These are phyloP conservation scores for Lethocerus indicus DNA, from an alignment of 1,140 invertebrate genomes.

Conservation along the genomic window DNA sequence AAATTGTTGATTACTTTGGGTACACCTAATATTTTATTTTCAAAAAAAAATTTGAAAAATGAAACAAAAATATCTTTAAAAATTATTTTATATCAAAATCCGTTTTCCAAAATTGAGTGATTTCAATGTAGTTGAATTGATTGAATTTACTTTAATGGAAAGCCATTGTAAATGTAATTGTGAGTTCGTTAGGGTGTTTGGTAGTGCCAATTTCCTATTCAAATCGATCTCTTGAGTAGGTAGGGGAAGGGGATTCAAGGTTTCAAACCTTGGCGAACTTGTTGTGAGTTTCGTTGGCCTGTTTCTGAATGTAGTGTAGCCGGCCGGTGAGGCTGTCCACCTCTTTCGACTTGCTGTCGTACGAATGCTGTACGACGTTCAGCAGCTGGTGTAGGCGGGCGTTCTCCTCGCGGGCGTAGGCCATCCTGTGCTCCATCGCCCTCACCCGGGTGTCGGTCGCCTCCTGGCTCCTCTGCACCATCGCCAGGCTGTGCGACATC, in stretches of 20 bases:
- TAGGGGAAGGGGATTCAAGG: background rate
- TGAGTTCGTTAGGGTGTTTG: no score
- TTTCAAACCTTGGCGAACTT: slow-evolving; percentile 12
- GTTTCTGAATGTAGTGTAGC: slow-evolving; percentile 1
- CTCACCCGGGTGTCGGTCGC: slow-evolving; percentile 30
- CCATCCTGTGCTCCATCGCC: slow-evolving; percentile 30
- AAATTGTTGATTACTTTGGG: no score
- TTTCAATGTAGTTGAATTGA: background rate
- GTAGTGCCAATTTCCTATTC: no score
- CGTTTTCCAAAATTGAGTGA: background rate
- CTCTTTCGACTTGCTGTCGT: slow-evolving; percentile 26
- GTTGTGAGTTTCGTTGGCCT: slow-evolving; percentile 7
- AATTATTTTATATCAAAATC: background rate
- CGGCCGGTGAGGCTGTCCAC: slow-evolving; percentile 18
- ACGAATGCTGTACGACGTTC: slow-evolving; percentile 29
- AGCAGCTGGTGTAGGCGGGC: slow-evolving; percentile 30
- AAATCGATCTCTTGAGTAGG: no score
- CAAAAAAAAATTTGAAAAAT: no score
- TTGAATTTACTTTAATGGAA: background rate
- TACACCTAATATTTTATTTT: no score
- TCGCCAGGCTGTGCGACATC: slow-evolving; percentile 31
- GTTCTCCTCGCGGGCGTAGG: slow-evolving; percentile 28
- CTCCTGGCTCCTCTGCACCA: slow-evolving; percentile 30
- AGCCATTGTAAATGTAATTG: no score
- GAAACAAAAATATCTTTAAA: no score